Conservation (phyloP, 2,888 invertebrate genomes). For the Strigamia crassipes region DNA sequence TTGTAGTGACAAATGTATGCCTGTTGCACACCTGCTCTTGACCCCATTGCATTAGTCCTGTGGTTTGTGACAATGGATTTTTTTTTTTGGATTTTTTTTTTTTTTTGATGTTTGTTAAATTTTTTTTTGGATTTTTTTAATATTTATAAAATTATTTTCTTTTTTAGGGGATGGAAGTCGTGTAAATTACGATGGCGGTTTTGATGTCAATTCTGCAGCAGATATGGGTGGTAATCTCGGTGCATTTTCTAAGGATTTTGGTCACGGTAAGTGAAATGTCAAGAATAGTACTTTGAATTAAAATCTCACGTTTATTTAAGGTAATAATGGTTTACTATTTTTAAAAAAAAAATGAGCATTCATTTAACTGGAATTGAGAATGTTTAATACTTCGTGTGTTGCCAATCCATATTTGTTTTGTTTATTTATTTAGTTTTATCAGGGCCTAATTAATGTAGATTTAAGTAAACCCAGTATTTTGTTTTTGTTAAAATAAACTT, state of each 20-base stretch:
- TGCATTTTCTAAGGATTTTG: constrained; percentile 8
- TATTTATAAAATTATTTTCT: too few species aligned
- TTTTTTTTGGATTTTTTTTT: background rate
- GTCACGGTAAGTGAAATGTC: constrained; percentile 25
- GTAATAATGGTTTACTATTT: background rate
- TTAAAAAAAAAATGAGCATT: background rate
- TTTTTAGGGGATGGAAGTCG: background rate
- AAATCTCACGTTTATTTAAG: background rate
- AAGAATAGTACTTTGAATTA: background rate
- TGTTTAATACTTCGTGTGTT: background rate
- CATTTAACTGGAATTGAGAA: background rate
- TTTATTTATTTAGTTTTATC: background rate
- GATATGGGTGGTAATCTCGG: constrained; percentile 2
- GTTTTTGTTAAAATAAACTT: background rate
- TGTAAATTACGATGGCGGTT: background rate
- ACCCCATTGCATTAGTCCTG: background rate
- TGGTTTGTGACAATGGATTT: background rate
- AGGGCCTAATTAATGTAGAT: background rate
- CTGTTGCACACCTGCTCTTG: background rate
- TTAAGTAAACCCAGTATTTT: background rate
- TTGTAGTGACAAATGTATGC: background rate
- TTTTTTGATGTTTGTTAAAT: too few species aligned
- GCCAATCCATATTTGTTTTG: background rate
- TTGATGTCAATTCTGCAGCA: background rate
- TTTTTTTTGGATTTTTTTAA: background rate